Evolutionary conservation across 2,888 invertebrate genomes (phyloP), one percentile per base, ranked within the genome.

Genomic region (Harpagoxenus sublaevis): DNA sequence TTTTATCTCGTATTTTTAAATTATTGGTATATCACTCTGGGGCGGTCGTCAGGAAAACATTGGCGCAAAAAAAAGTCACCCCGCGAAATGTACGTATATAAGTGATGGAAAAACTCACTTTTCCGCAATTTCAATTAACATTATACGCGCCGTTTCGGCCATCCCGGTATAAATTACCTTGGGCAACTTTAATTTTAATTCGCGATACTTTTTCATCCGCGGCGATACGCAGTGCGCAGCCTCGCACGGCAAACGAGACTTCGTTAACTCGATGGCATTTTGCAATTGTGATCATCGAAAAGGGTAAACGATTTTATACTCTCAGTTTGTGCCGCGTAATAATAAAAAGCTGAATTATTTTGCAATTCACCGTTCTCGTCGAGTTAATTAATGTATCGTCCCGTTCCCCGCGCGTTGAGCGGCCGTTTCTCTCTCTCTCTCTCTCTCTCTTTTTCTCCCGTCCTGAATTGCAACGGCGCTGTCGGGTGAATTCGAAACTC

Each of bases 261-360:
- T 71, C 23, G 79, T 73, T 81, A 73, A 73, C 42, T 23, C 70
- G 55, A 73, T 45, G 35, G 57, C 74, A 71, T 60, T 81, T 81
- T 81, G 79, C 79, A 81, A 81, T 81, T 73, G 73, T 53, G 60
- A 81, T 81, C 28, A 55, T 42, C 35, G 48, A 60, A 60, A 55
- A 73, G 53, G 23, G 74, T 73, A 73, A 81, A 60, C 74, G 73
- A 81, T 79, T 79, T 79, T 79, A 60, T 55, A 48, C 60, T 57
- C 79, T 60, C 60, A 42, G 79, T 48, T 81, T 60, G 79, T 73
- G 79, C 48, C 28, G 60, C n/a, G 60, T 73, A 81, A 73, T 81
- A 81, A 81, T 81, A 81, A 81, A 81, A 81, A 81, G 79, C 60
- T 60, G 60, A 48, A 81, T 81, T 73, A 81, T 81, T 81, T 73